Evolutionary conservation across 2,113 vertebrate species (phyloP), one percentile per base, ranked within the genome.

Genomic region (Quiscalus mexicanus): DNA sequence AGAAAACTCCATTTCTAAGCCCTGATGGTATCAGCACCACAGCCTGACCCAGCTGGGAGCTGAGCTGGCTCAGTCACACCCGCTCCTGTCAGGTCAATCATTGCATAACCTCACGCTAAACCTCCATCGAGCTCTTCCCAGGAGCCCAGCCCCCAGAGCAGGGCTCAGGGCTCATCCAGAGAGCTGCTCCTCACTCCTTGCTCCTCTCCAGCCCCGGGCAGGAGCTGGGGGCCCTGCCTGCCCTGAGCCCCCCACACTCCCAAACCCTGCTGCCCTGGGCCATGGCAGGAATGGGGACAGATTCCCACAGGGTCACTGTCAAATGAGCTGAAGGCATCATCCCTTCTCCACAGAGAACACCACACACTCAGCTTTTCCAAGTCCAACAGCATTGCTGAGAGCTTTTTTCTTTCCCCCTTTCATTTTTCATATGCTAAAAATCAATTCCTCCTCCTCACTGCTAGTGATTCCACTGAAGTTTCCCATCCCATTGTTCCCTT

Each of bases 201-300:
- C 58, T 23, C 8, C 77, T 35, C 68, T 37, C 20, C 63, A 47
- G 49, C 81, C 60, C 52, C 1, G 1, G 60, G n/a, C 44, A 87
- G 65, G 59, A 70, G 52, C 30, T 1, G 2, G 23, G 82, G 83
- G 30, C 11, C 6, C 58, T 52, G 33, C 33, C 47, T 0, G 1
- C 49, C 49, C 86, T 0, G 2, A 58, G 58, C 35, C n/a, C 12
- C 52, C 60, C n/a, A 2, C 0, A 0, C 9, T 15, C 23, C 73
- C 31, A 5, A 37, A 15, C 1, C 3, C 79, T 44, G 79, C 56
- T n/a, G 27, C 31, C 59, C 39, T 30, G 9, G 31, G n/a, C 55
- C 5, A 4, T 1, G 3, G 73, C 81, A 67, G 81, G 23, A 45
- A 19, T 0, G 0, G 68, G 63, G 35, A 24, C n/a, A 33, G n/a